Evolutionary conservation across 2,797 vertebrate genomes (phyloP).

Genomic region (Manis pentadactyla): DNA sequence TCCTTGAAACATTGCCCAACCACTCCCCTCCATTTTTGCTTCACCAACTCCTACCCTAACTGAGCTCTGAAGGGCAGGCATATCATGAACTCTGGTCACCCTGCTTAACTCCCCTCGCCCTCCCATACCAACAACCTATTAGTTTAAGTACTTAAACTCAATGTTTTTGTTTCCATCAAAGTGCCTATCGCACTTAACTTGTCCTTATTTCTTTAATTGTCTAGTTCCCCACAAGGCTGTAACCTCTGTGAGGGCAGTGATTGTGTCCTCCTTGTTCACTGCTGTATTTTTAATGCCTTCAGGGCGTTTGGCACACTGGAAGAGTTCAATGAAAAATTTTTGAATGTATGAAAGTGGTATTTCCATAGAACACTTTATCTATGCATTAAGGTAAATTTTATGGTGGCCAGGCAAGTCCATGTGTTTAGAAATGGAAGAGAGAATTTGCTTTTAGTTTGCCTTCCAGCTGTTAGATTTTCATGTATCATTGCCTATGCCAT

Average conservation of each 20-base stretch:
- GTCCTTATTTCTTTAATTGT: neutral
- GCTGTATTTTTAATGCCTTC: neutral
- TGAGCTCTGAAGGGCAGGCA: neutral
- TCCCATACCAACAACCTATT: neutral
- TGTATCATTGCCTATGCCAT: neutral
- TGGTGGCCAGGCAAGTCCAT: neutral
- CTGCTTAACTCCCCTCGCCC: neutral
- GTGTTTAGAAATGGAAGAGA: slow-evolving; percentile 27
- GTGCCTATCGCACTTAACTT: neutral
- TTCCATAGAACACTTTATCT: neutral
- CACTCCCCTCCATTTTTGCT: neutral
- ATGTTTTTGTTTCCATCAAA: neutral
- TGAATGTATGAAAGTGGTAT: neutral
- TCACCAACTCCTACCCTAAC: neutral
- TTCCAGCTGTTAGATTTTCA: neutral
- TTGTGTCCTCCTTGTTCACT: neutral
- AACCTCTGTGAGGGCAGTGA: neutral
- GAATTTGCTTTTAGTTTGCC: neutral
- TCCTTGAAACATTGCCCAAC: neutral
- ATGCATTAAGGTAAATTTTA: neutral
- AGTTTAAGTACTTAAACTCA: neutral
- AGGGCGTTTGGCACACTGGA: neutral
- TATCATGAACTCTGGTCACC: neutral
- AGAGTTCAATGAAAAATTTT: neutral
- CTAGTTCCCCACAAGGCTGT: neutral